Evolutionary conservation across 2,888 invertebrate genomes (phyloP).

Genomic region (Cerastis leucographa): DNA sequence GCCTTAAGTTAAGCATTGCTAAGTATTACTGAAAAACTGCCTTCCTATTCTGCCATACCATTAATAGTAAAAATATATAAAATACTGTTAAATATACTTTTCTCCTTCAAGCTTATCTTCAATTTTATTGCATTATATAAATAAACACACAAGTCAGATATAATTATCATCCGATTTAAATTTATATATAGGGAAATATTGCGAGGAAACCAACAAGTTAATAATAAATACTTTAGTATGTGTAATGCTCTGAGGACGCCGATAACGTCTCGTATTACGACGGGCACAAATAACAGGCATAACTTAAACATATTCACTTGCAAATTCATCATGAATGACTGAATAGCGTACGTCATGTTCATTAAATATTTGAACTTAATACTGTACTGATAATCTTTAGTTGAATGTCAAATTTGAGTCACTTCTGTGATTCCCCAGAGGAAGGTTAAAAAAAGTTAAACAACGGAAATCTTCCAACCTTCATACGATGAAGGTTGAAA

Average conservation of each 20-base stretch:
- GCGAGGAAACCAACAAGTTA: conserved; percentile 50
- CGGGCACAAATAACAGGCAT: conserved; percentile 48
- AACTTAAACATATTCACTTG: conserved; percentile 44
- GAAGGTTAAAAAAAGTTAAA: conserved; percentile 28
- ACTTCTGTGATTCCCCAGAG: conserved; percentile 22
- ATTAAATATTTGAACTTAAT: conserved; percentile 28
- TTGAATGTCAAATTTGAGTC: conserved; percentile 4
- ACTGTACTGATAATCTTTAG: background rate
- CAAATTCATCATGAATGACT: conserved; percentile 38
- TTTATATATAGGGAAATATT: conserved; percentile 46
- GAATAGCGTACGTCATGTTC: conserved; percentile 23
- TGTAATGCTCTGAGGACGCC: conserved; percentile 50
- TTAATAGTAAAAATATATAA: background rate
- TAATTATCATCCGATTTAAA: conserved; percentile 41
- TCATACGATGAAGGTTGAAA: conserved; percentile 7
- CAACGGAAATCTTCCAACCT: conserved; percentile 26
- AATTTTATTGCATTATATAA: conserved; percentile 38
- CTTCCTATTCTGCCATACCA: background rate
- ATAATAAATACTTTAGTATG: conserved; percentile 49
- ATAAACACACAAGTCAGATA: conserved; percentile 23
- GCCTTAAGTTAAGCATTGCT: background rate
- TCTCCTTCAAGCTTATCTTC: conserved; percentile 29
- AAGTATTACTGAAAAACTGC: background rate
- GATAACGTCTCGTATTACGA: conserved; percentile 58
- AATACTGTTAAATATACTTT: conserved; percentile 2